These are phyloP conservation scores for Polymixis flavicincta DNA, from an alignment of 2,888 invertebrate species.

Conservation along the genomic window DNA sequence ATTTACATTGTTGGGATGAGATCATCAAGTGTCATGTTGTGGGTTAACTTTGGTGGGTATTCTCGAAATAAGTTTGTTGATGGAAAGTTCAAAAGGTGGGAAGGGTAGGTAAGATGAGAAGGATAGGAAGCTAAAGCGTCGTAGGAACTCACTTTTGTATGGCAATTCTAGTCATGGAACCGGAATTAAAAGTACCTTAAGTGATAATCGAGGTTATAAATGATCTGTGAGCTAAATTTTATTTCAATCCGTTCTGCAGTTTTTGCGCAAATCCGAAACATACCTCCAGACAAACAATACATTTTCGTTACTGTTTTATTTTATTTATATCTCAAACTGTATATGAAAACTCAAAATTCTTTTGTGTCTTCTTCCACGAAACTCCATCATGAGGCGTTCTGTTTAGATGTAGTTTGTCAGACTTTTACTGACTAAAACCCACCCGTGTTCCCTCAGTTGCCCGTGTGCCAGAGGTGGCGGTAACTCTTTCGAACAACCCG, in stretches of 20 bases:
- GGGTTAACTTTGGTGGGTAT: constrained; percentile 2
- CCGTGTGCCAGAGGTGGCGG: too few relatives aligned
- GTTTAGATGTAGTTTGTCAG: not conserved
- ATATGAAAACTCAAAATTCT: not conserved
- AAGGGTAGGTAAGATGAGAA: too few relatives aligned
- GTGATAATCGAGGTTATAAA: too few relatives aligned
- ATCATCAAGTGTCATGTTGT: constrained; percentile 27
- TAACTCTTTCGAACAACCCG: too few relatives aligned
- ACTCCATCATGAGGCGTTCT: not conserved
- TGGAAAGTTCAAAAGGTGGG: not conserved
- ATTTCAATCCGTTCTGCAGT: not conserved
- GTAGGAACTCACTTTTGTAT: not conserved
- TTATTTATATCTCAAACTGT: too few relatives aligned
- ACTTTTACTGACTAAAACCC: too few relatives aligned
- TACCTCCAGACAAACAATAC: not conserved
- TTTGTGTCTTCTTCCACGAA: not conserved
- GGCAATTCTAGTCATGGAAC: not conserved
- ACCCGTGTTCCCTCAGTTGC: too few relatives aligned
- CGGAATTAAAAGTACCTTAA: too few relatives aligned
- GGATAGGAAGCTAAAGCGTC: not conserved
- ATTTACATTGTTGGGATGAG: constrained; percentile 39
- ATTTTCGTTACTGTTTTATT: not conserved
- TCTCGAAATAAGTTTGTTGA: constrained; percentile 15
- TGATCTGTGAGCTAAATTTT: too few relatives aligned
- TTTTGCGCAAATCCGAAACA: not conserved